Evolutionary conservation across 2,797 vertebrate species (phyloP).

Genomic region (Urocyon cinereoargenteus): DNA sequence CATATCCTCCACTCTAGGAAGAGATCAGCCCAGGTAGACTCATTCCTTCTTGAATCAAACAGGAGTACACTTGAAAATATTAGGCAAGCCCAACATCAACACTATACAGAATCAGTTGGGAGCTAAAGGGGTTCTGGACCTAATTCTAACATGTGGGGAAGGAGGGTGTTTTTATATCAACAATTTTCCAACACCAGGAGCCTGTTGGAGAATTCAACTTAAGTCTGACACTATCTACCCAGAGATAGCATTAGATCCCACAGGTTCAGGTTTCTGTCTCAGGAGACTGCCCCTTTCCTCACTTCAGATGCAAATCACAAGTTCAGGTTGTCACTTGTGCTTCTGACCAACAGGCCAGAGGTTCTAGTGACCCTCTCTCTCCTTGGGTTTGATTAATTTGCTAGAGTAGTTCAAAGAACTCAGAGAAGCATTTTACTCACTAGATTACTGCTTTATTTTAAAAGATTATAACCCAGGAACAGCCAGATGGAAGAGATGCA

Average conservation of each 20-base stretch:
- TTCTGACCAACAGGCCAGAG: not conserved
- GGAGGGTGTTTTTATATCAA: not conserved
- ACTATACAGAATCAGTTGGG: not conserved
- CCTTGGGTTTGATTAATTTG: not conserved
- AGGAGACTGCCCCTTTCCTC: not conserved
- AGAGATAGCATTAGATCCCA: not conserved
- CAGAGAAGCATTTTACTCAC: not conserved
- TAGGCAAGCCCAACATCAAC: not conserved
- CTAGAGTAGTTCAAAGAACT: not conserved
- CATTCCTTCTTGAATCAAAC: conserved; percentile 30
- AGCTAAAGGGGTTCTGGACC: not conserved
- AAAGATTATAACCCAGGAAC: not conserved
- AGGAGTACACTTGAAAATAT: conserved; percentile 21
- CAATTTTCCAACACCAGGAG: not conserved
- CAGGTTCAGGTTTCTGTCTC: not conserved
- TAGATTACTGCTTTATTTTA: not conserved
- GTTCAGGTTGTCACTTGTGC: not conserved
- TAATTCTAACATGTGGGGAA: not conserved
- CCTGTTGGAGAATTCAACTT: not conserved
- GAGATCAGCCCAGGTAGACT: not conserved
- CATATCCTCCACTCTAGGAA: not conserved
- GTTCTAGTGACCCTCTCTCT: not conserved
- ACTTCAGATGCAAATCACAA: not conserved
- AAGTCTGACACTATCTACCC: not conserved
- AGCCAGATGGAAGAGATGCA: not conserved